These are phyloP conservation scores for Agonopterix subpropinquella DNA, from an alignment of 2,888 invertebrate genomes.

Conservation along the genomic window DNA sequence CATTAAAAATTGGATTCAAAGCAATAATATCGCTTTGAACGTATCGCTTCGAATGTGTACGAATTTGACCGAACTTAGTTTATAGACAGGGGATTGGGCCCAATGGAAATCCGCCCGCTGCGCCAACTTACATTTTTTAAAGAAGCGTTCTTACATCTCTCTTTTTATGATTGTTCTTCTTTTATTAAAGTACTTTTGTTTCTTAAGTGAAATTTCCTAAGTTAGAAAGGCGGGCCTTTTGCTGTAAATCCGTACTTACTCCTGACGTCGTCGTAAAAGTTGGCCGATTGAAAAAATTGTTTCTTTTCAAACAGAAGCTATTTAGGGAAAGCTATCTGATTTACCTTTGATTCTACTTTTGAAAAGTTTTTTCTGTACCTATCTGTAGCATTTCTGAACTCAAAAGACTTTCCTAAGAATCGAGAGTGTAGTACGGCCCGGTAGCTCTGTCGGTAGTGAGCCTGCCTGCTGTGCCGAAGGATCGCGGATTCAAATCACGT, in stretches of 20 bases:
- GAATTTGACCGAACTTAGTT: no score
- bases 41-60: no score
- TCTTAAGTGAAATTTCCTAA: conserved; percentile 70
- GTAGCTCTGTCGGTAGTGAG: no score
- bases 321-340: conserved; percentile 17
- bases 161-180: conserved; percentile 73
- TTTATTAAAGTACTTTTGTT: conserved; percentile 74
- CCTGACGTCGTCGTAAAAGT: conserved; percentile 62
- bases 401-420: neutral
- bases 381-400: neutral
- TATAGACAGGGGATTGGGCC: conserved; percentile 6
- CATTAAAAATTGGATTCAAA: no score
- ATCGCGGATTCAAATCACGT: no score
- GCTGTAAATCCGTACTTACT: conserved; percentile 69
- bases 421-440: neutral
- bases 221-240: conserved; percentile 61
- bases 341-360: conserved; percentile 17
- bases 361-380: neutral
- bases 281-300: conserved; percentile 64
- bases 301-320: conserved; percentile 23
- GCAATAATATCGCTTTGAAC: no score
- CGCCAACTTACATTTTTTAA: conserved; percentile 38
- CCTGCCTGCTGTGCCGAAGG: no score
- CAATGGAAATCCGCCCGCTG: conserved; percentile 4
- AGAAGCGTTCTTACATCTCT: conserved; percentile 56